Conservation (phyloP, 2,888 invertebrate species). For the Blomia tropicalis region DNA sequence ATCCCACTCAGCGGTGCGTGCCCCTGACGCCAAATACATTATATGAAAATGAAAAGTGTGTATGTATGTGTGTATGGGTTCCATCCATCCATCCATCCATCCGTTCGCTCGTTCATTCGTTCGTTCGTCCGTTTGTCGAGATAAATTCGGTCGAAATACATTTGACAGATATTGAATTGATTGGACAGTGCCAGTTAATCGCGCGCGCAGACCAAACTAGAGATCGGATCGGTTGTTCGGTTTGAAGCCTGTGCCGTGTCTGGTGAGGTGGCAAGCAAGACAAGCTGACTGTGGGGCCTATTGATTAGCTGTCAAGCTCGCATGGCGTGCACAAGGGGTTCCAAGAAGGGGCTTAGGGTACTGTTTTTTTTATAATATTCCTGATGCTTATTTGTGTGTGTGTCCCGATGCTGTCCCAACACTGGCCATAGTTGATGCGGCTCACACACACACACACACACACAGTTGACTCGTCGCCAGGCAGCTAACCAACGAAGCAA, state of each 20-base stretch:
- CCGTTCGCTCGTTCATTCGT: no score
- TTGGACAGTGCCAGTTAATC: conserved; percentile 18
- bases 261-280: not conserved
- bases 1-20: no score
- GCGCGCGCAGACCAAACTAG: not conserved
- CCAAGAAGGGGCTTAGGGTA: not conserved
- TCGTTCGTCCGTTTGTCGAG: no score
- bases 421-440: not conserved
- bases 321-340: not conserved
- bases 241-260: not conserved
- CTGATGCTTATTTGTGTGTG: no score
- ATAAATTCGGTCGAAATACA: conserved; percentile 7
- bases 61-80: no score
- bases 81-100: no score
- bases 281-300: not conserved
- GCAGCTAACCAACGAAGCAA: not conserved
- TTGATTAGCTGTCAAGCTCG: conserved; percentile 11
- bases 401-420: no score
- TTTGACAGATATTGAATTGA: conserved; percentile 20
- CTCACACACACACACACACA: not conserved
- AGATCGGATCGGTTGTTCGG: not conserved
- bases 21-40: no score
- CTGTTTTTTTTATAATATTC: no score
- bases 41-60: no score
- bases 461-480: not conserved